These are phyloP conservation scores for Smittia sp. DNA, from an alignment of 2,888 invertebrate species.

Conservation along the genomic window DNA sequence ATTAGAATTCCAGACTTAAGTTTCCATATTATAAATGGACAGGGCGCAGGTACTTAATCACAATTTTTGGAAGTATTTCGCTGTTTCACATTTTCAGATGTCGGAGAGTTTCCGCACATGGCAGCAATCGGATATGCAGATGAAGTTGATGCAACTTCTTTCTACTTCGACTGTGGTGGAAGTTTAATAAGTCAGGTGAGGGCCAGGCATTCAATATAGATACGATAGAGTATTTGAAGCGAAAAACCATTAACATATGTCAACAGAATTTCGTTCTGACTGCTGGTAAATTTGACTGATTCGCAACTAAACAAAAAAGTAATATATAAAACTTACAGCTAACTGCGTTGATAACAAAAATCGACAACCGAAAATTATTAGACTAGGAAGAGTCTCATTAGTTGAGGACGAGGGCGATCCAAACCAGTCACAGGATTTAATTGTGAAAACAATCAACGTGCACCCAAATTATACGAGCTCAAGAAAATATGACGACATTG, in stretches of 20 bases:
- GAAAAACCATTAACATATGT: too few relatives aligned
- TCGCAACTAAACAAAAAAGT: not conserved
- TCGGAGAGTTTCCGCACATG: conserved; percentile 36
- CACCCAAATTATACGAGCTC: conserved; percentile 42
- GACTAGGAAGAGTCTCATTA: conserved; percentile 42
- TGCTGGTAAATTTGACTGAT: conserved; percentile 20
- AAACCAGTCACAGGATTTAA: not conserved
- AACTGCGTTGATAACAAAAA: conserved; percentile 42
- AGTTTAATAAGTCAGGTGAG: conserved; percentile 13
- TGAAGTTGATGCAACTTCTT: not conserved
- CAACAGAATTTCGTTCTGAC: conserved; percentile 35
- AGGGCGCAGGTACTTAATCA: too few relatives aligned
- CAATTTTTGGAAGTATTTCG: too few relatives aligned
- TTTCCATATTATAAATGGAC: conserved; percentile 7
- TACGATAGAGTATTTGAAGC: too few relatives aligned
- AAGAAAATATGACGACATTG: conserved; percentile 45
- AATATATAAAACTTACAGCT: conserved; percentile 41
- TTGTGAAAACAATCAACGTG: conserved; percentile 33
- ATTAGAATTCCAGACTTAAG: not conserved
- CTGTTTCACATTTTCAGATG: too few relatives aligned
- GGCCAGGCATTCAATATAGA: too few relatives aligned
- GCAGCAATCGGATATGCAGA: conserved; percentile 16
- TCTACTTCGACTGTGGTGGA: conserved; percentile 30
- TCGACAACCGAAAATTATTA: conserved; percentile 40
- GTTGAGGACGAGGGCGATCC: conserved; percentile 29